phyloP scores from a whole-genome alignment of 2,113 vertebrate species.

The Mandrillus leucophaeus region DNA sequence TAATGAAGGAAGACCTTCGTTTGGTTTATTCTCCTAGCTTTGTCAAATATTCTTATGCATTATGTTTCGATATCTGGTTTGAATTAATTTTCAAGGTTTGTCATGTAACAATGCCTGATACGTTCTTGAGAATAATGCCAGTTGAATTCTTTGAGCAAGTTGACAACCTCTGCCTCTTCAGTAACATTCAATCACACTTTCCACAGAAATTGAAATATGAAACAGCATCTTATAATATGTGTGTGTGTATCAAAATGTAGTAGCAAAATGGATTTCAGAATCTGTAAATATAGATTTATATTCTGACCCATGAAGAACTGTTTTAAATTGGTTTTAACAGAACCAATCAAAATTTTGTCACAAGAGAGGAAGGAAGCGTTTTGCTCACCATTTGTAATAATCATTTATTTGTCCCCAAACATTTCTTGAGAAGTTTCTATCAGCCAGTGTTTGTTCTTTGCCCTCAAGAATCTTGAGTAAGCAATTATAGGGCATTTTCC shows the following conservation, averaged over 20 bases:
- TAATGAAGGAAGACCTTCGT: background rate
- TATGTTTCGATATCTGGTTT: background rate
- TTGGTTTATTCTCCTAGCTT: background rate
- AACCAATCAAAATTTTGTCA: background rate
- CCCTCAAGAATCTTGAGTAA: background rate
- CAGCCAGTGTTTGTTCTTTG: background rate
- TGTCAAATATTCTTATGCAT: background rate
- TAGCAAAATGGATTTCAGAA: background rate
- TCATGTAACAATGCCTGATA: background rate
- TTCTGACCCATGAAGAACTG: background rate
- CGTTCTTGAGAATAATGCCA: background rate
- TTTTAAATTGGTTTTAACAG: background rate
- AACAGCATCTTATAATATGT: background rate
- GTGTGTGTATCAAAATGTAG: background rate
- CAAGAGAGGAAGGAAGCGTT: background rate
- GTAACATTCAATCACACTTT: background rate
- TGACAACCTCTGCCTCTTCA: background rate
- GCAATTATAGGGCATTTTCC: background rate
- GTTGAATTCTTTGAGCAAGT: background rate
- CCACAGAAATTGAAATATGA: background rate
- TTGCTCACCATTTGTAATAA: background rate
- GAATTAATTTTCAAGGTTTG: slow-evolving; percentile 13
- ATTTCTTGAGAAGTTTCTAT: background rate
- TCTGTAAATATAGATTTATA: background rate
- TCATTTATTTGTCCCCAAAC: background rate